These are phyloP conservation scores for Cactoblastis cactorum DNA, from an alignment of 2,888 invertebrate species.

Conservation along the genomic window DNA sequence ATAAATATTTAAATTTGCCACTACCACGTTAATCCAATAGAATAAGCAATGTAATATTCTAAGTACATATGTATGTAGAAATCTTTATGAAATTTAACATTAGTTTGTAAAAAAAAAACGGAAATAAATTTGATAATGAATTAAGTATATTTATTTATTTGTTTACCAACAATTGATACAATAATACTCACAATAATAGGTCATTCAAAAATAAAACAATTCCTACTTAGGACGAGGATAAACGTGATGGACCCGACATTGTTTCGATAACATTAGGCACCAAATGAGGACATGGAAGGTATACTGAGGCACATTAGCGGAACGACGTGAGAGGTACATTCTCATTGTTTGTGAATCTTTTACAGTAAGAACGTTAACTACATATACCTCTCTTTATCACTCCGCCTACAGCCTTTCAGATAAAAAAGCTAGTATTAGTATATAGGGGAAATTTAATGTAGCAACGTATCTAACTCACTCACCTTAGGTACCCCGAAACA, in stretches of 20 bases:
- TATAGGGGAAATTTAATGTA: too few species aligned
- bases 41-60: too few species aligned
- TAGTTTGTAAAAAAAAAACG: too few species aligned
- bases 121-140: background rate
- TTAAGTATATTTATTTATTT: background rate
- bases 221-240: background rate
- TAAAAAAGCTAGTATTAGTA: too few species aligned
- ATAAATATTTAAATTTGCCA: too few species aligned
- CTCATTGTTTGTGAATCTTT: background rate
- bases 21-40: too few species aligned
- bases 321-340: constrained; percentile 1
- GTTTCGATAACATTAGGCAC: constrained; percentile 5
- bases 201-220: background rate
- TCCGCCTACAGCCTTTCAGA: too few species aligned
- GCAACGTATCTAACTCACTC: too few species aligned
- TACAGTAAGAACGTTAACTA: background rate
- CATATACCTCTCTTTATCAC: too few species aligned
- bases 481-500: too few species aligned
- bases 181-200: background rate
- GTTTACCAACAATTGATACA: background rate
- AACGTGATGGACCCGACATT: background rate
- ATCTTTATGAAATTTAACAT: too few species aligned
- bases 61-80: too few species aligned
- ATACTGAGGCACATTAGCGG: constrained; percentile 2
- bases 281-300: background rate